Conservation (phyloP, 2,113 vertebrate genomes). For the Ondatra zibethicus region DNA sequence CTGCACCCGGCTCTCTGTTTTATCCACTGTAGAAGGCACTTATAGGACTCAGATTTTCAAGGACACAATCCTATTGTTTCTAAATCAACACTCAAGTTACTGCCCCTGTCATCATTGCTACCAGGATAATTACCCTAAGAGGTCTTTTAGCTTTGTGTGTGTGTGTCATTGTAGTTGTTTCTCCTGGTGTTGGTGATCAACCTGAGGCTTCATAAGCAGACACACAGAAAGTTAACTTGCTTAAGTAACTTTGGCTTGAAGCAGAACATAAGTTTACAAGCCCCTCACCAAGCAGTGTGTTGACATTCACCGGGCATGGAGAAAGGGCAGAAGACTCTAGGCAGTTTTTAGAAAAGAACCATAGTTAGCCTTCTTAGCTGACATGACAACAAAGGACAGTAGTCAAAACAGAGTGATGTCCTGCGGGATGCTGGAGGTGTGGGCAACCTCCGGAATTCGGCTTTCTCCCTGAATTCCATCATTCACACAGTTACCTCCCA, state of each 20-base stretch:
- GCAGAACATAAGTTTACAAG: neutral
- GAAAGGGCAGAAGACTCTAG: neutral
- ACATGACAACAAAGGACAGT: neutral
- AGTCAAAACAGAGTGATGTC: neutral
- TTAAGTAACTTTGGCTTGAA: conserved; percentile 61
- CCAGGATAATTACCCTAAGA: conserved; percentile 59
- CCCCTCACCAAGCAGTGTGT: conserved; percentile 32
- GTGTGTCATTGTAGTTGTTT: neutral
- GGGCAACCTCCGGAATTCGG: neutral
- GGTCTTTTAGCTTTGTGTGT: neutral
- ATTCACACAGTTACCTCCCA: neutral
- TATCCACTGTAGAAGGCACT: conserved; percentile 27
- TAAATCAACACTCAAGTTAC: conserved; percentile 21
- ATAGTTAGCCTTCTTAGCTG: neutral
- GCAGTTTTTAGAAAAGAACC: conserved; percentile 7
- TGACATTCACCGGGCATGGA: neutral
- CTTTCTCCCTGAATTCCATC: conserved; percentile 40
- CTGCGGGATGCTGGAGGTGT: neutral
- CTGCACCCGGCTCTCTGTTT: neutral
- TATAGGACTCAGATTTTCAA: conserved; percentile 56
- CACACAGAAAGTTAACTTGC: conserved; percentile 51
- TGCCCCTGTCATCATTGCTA: neutral
- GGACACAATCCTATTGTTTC: conserved; percentile 54
- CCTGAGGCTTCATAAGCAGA: conserved; percentile 49
- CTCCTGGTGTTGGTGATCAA: neutral